Base-by-base conservation (phyloP, 2,797 vertebrate species). In the Gephyroberyx darwinii region DNA sequence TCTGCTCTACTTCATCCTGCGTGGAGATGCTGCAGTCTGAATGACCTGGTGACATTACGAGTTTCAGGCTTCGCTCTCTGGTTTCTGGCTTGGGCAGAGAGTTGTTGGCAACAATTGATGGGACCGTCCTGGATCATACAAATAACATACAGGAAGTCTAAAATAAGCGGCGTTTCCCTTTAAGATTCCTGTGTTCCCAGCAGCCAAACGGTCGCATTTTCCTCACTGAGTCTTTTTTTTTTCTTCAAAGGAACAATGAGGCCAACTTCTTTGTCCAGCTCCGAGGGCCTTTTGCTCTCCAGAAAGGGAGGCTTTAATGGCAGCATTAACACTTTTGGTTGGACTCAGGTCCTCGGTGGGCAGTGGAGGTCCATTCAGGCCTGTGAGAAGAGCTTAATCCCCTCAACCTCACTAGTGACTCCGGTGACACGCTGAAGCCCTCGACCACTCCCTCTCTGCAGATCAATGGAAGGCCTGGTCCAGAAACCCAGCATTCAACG, bases 221-320 rank as follows among this genome's bases (percentile, higher is more conserved):
- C 30, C 58, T 72, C 45, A 13, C 45, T 39, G 51, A 30, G 12
- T 26, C 41, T 16, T 45, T 5, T 30, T 6, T 51, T 51, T 51
- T 14, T 10, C 47, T 9, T 20, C 61, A 54, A 43, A 65, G 66
- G n/a, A 80, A 82, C 72, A 82, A 82, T 57, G 52, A 60, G 65
- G 35, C 0, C 31, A 8, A n/a, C 30, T 17, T 74, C 69, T 81
- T 69, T 75, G 35, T 73, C 26, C 31, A 65, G 41, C 52, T 67
- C 33, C n/a, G 14, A 19, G 59, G 35, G 62, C 54, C 52, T 43
- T 4, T 26, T 39, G 31, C 48, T 17, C 20, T 20, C 53, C 56
- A 43, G 20, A 30, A 61, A 58, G 3, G 8, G 19, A 71, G 8
- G 66, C 17, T 48, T 77, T 20, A 52, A 63, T n/a, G 41, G 69